Percentiles rank a stretch among this genome's conserved stretches.
These are phyloP conservation scores for Cyanoderma ruficeps DNA, from an alignment of 2,113 vertebrate genomes.

Conservation along the genomic window DNA sequence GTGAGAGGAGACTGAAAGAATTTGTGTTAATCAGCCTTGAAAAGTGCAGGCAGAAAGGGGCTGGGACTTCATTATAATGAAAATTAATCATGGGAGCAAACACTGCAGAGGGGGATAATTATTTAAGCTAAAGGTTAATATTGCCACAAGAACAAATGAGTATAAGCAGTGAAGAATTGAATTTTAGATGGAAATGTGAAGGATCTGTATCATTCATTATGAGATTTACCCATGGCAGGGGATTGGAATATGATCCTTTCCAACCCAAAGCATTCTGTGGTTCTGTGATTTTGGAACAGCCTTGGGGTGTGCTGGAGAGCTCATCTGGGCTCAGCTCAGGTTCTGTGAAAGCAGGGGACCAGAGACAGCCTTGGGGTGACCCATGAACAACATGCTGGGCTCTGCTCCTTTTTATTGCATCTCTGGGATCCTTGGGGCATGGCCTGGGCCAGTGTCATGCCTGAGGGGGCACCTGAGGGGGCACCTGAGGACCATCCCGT, in stretches of 20 bases:
- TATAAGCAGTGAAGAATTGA: neutral
- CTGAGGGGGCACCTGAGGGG: rapidly evolving
- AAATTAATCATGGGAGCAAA: neutral
- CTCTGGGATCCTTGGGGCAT: neutral
- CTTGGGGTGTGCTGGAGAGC: neutral
- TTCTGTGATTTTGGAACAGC: neutral
- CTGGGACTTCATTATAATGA: neutral
- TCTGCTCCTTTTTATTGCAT: neutral
- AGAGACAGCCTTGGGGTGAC: neutral
- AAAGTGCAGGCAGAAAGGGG: neutral
- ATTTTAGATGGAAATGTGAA: neutral
- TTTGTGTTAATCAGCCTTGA: neutral
- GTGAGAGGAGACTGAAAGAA: neutral
- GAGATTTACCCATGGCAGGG: neutral
- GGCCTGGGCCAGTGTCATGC: too few species aligned
- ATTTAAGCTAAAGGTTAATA: constrained; percentile 4
- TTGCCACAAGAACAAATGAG: neutral
- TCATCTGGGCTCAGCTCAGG: rapidly evolving
- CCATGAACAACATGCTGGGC: rapidly evolving
- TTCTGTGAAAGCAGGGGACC: neutral
- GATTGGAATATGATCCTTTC: neutral
- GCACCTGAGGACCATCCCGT: neutral
- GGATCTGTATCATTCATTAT: neutral
- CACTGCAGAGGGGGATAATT: neutral
- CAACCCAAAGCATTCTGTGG: neutral